A percentile compares a stretch with the other conserved stretches of the same genome.
Conservation (phyloP, 2,113 vertebrate species). For the Rafetus swinhoei region DNA sequence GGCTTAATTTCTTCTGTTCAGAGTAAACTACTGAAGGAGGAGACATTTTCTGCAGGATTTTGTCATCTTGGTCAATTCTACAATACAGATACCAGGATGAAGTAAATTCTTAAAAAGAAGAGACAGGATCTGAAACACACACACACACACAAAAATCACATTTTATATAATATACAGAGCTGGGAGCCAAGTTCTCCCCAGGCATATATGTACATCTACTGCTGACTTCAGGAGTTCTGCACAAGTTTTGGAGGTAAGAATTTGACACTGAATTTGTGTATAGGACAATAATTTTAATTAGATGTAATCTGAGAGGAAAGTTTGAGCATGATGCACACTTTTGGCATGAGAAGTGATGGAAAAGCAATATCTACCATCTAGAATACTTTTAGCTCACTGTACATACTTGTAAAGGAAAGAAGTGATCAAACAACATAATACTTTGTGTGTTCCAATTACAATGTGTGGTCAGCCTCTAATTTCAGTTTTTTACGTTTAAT, state of each 20-base stretch:
- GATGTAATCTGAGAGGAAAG: background rate
- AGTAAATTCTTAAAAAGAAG: background rate
- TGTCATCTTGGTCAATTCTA: background rate
- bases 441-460: background rate
- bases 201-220: fast-evolving
- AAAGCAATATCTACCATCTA: background rate
- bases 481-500: background rate
- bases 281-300: background rate
- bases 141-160: background rate
- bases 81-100: background rate
- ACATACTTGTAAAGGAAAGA: background rate
- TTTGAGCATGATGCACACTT: fast-evolving
- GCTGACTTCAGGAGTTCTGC: background rate
- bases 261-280: background rate
- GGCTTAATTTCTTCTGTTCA: background rate
- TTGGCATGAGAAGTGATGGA: background rate
- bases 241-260: background rate
- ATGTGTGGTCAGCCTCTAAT: background rate
- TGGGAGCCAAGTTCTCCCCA: background rate
- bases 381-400: background rate
- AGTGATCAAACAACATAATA: background rate
- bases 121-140: background rate
- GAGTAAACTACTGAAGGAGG: conserved; percentile 19
- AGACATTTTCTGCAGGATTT: background rate
- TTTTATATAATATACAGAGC: background rate